These are phyloP conservation scores for Orthochromis indermauri DNA, from an alignment of 2,113 vertebrate species.

Conservation along the genomic window DNA sequence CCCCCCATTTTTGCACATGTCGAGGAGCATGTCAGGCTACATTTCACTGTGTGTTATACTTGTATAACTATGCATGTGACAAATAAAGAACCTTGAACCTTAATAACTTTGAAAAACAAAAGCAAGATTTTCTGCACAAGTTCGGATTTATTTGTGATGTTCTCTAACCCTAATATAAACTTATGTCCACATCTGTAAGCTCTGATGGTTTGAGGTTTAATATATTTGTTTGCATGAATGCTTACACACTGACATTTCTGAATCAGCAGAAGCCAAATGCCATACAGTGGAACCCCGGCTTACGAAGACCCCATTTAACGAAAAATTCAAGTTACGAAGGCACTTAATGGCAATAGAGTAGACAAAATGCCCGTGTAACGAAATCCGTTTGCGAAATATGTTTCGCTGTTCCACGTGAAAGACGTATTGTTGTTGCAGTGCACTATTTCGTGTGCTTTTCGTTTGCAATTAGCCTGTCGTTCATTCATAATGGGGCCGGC, in stretches of 20 bases:
- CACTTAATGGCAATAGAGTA: fast-evolving
- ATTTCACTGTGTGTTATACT: too few relatives aligned
- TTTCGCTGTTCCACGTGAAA: too few relatives aligned
- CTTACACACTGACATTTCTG: background rate
- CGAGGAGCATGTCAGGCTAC: too few relatives aligned
- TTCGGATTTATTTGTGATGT: background rate
- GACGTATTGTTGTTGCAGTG: background rate
- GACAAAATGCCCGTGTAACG: background rate
- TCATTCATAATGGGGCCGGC: fast-evolving
- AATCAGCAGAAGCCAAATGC: background rate
- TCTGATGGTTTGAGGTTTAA: background rate
- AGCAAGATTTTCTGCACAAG: background rate
- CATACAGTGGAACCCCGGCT: background rate
- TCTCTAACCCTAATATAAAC: background rate
- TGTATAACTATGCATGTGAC: too few relatives aligned
- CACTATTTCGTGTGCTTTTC: fast-evolving
- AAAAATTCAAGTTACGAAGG: background rate
- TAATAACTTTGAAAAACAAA: background rate
- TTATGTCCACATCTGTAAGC: background rate
- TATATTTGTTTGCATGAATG: background rate
- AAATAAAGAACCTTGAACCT: too few relatives aligned
- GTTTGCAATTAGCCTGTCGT: fast-evolving
- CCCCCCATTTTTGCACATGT: too few relatives aligned
- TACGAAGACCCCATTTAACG: fast-evolving
- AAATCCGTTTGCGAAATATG: too few relatives aligned